Evolutionary conservation across 2,888 invertebrate species (phyloP), one percentile per base, ranked within the genome.

Genomic region (Azorinus chamasolen): DNA sequence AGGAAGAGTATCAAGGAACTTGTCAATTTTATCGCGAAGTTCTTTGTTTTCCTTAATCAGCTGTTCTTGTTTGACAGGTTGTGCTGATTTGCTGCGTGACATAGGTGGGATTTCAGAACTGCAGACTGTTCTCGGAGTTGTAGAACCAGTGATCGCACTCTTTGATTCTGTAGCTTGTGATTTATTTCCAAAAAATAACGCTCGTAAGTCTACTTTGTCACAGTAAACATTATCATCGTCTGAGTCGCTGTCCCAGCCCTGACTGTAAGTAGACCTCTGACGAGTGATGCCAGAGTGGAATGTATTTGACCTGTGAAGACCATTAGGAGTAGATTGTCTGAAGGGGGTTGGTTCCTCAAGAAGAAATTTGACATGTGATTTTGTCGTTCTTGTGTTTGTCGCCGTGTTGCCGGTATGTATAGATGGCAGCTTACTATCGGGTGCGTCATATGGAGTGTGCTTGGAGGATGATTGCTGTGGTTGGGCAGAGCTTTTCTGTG

Each of bases 181-280:
- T 55, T 84, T 82, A 32, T 82, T 65, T 6, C 84, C 83, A 65
- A 85, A 88, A 18, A 89, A 74, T 51, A 88, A 57, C 16, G 85
- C 87, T 41, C 85, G 72, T 43, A 90, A 70, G 58, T 89, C 88
- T 16, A 88, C 80, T 54, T 81, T 83, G 18, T 88, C 87, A 24
- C 79, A 79, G 18, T 72, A 71, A 18, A 63, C 59, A 41, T 74
- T 73, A 57, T 87, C 87, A 72, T 87, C 87, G 41, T 83, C 83
- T 37, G 73, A 69, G 58, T 76, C 76, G 45, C 74, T 78, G 24
- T 83, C 75, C 83, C 83, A 84, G 10, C 69, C 74, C 39, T 75
- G 74, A 62, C 81, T 81, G 46, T 65, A 63, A 5, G 83, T 71
- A 18, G 70, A 48, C 16, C 64, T 68, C 2, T 55, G 55, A 25